Evolutionary conservation across 2,113 vertebrate genomes (phyloP), one percentile per base, ranked within the genome.

Genomic region (Coptodon rendalli): DNA sequence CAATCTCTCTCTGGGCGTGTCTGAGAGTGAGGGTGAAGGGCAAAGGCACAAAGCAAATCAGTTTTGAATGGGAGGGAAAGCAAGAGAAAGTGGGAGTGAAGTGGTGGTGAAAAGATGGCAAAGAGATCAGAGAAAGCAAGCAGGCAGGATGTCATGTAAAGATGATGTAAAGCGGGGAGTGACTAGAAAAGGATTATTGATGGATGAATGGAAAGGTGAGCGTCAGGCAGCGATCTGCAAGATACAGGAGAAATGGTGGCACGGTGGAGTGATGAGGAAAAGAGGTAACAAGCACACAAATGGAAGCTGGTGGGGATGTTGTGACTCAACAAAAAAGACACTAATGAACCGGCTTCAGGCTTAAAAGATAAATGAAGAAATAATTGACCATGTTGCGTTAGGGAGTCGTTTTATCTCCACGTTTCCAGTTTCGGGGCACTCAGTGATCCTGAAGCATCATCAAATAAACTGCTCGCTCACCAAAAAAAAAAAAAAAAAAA

Each of bases 311-410:
- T 17, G 29, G 16, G 34, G 56, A 22, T 54, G 29, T 17, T 17
- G 45, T 5, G 54, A 84, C 34, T 36, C 19, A 1, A 36, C 52
- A 83, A 24, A 45, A 57, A 54, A 59, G 22, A 56, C 79, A 11
- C 36, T 38, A 59, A 89, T 54, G 80, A 87, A 78, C 5, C 48
- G 6, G 71, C 84, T 68, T 14, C 12, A n/a, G 7, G 78, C 73
- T 38, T 12, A 3, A 61, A 82, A 83, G 27, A 89, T 56, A 36
- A 14, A 83, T 27, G 43, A 78, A 52, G 19, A 19, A 40, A 31
- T 52, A 45, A 89, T 53, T 61, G 78, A 87, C 81, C 29, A 14
- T 3, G 2, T 22, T 53, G 59, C 82, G 11, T 76, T 38, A 80
- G 52, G 38, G 84, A 31, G 8, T 38, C 16, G 1, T 68, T 34